Percentiles rank a stretch among this genome's conserved stretches.
phyloP scores from a whole-genome alignment of 2,113 vertebrate genomes.

The Neotoma lepida region DNA sequence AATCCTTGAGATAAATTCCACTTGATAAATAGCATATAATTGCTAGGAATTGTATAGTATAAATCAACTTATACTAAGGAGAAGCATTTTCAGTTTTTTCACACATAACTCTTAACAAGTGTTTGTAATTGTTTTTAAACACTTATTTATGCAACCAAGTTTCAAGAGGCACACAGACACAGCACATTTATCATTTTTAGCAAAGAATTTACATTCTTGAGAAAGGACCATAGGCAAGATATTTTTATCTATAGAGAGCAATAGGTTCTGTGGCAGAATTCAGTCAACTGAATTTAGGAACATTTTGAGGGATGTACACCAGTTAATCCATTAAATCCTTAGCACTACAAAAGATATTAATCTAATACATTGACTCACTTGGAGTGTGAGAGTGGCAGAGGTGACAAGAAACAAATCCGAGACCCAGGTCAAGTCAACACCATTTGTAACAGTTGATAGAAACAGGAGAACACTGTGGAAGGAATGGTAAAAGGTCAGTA shows the following conservation, averaged over 20 bases:
- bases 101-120: not conserved
- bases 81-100: not conserved
- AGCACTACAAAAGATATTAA: not conserved
- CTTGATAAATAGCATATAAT: not conserved
- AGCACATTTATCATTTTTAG: not conserved
- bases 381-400: not conserved
- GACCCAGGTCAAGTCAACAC: not conserved
- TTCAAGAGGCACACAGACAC: not conserved
- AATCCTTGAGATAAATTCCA: not conserved
- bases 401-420: not conserved
- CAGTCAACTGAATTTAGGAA: not conserved
- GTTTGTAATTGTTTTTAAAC: not conserved
- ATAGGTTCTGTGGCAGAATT: not conserved
- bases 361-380: not conserved
- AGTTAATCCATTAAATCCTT: not conserved
- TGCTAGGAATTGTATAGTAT: no score
- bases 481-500: not conserved
- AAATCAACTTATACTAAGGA: not conserved
- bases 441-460: not conserved
- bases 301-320: not conserved
- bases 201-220: not conserved
- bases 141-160: not conserved
- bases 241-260: not conserved
- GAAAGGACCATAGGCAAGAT: not conserved
- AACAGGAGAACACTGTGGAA: not conserved